Conservation (phyloP, 2,113 vertebrate genomes). For the Nibea coibor region DNA sequence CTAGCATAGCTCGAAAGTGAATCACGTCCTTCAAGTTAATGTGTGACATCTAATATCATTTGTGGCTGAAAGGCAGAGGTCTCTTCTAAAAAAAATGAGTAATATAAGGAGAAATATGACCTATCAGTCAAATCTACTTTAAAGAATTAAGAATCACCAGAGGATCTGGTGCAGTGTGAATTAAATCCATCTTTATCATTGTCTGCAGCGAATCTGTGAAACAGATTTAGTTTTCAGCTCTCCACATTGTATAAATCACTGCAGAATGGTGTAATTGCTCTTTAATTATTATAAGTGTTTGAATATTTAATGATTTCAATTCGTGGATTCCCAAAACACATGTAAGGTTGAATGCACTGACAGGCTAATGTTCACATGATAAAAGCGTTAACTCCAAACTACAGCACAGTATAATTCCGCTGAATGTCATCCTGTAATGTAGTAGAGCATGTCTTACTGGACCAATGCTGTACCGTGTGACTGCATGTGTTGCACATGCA, state of each 20-base stretch:
- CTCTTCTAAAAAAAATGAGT: slow-evolving; percentile 45
- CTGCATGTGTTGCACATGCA: slow-evolving; percentile 16
- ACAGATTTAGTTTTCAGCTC: slow-evolving; percentile 1
- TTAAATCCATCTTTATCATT: slow-evolving; percentile 31
- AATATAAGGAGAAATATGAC: slow-evolving; percentile 57
- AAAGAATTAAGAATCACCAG: slow-evolving; percentile 11
- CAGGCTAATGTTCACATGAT: slow-evolving; percentile 16
- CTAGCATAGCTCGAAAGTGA: slow-evolving; percentile 53
- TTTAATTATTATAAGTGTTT: slow-evolving; percentile 31
- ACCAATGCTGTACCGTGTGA: background rate
- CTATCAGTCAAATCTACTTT: slow-evolving; percentile 49
- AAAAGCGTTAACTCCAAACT: slow-evolving; percentile 23
- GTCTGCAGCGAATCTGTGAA: slow-evolving; percentile 13
- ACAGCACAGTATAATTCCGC: background rate
- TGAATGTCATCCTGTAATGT: background rate
- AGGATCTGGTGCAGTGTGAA: background rate
- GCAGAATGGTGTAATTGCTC: slow-evolving; percentile 32
- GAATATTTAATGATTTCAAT: slow-evolving; percentile 48
- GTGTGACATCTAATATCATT: slow-evolving; percentile 72
- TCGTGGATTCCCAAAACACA: slow-evolving; percentile 36
- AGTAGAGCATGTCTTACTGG: background rate
- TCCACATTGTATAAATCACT: background rate
- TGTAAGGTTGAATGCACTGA: slow-evolving; percentile 32
- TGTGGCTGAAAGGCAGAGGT: slow-evolving; percentile 70
- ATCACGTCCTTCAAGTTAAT: slow-evolving; percentile 66